phyloP scores from a whole-genome alignment of 1,140 invertebrate species.

The Sesamia nonagrioides region DNA sequence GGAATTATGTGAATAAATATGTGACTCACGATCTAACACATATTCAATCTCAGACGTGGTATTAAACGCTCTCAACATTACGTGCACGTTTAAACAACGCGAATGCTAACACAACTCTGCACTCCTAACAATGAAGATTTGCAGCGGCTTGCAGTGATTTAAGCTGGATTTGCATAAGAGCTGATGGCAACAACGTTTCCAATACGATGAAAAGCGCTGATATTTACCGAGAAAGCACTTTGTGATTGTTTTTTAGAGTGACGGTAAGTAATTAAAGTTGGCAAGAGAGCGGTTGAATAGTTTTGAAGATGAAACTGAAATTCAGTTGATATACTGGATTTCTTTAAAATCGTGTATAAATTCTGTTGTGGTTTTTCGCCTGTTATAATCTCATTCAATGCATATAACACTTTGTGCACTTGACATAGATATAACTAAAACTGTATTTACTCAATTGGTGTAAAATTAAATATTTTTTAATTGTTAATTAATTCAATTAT shows the following conservation, averaged over 20 bases:
- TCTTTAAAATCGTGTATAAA: too few species aligned
- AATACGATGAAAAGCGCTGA: slow-evolving; percentile 27
- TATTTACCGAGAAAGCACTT: slow-evolving; percentile 22
- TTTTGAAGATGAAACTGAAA: not conserved
- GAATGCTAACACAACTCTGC: slow-evolving; percentile 36
- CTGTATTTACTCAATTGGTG: too few species aligned
- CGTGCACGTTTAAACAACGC: slow-evolving; percentile 7
- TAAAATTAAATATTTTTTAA: too few species aligned
- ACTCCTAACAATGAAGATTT: slow-evolving; percentile 43
- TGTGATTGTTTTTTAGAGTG: not conserved
- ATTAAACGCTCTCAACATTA: slow-evolving; percentile 14
- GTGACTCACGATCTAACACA: not conserved
- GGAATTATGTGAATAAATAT: too few species aligned
- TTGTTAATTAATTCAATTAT: too few species aligned
- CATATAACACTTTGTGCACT: too few species aligned
- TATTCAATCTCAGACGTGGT: slow-evolving; percentile 20
- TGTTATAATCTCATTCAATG: too few species aligned
- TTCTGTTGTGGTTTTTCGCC: too few species aligned
- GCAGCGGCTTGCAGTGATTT: slow-evolving; percentile 38
- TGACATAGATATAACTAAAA: too few species aligned
- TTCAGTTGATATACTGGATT: too few species aligned
- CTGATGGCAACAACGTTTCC: slow-evolving; percentile 12
- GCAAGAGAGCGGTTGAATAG: not conserved
- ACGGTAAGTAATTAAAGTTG: not conserved
- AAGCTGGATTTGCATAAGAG: slow-evolving; percentile 41